These are phyloP conservation scores for Sebastes flavidus DNA, from an alignment of 2,797 vertebrate genomes.

Conservation along the genomic window DNA sequence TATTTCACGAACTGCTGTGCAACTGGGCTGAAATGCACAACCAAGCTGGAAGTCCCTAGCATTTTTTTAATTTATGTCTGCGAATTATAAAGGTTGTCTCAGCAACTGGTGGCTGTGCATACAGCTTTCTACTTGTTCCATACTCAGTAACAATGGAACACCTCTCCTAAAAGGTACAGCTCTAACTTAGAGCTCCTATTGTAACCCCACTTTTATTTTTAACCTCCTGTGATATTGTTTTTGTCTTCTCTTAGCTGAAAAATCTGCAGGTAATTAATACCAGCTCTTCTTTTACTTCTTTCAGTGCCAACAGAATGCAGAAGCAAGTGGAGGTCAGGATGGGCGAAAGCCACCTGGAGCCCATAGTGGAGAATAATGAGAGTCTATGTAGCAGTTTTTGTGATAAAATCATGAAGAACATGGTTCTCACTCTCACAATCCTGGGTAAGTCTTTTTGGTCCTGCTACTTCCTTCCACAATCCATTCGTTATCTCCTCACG, in stretches of 20 bases:
- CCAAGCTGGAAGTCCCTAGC: too few species aligned
- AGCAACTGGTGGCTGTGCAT: neutral
- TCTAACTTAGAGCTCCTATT: neutral
- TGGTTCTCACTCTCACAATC: slow-evolving; percentile 94
- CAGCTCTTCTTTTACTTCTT: neutral
- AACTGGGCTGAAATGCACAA: too few species aligned
- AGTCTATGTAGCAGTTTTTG: slow-evolving; percentile 83
- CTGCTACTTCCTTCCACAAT: neutral
- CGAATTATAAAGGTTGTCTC: neutral
- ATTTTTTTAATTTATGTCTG: neutral
- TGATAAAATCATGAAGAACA: slow-evolving; percentile 89
- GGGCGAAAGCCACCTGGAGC: slow-evolving; percentile 89
- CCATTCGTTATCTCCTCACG: neutral
- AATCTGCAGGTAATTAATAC: neutral
- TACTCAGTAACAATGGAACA: neutral
- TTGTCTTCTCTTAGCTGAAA: neutral
- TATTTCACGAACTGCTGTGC: too few species aligned
- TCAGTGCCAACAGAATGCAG: slow-evolving; percentile 91
- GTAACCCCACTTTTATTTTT: neutral
- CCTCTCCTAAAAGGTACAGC: neutral
- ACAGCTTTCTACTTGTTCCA: neutral
- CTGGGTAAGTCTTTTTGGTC: slow-evolving; percentile 82
- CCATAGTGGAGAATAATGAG: slow-evolving; percentile 69
- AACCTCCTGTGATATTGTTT: neutral
- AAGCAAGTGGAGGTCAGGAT: slow-evolving; percentile 97